phyloP scores from a whole-genome alignment of 2,797 vertebrate species.

The Tokudaia muenninki region DNA sequence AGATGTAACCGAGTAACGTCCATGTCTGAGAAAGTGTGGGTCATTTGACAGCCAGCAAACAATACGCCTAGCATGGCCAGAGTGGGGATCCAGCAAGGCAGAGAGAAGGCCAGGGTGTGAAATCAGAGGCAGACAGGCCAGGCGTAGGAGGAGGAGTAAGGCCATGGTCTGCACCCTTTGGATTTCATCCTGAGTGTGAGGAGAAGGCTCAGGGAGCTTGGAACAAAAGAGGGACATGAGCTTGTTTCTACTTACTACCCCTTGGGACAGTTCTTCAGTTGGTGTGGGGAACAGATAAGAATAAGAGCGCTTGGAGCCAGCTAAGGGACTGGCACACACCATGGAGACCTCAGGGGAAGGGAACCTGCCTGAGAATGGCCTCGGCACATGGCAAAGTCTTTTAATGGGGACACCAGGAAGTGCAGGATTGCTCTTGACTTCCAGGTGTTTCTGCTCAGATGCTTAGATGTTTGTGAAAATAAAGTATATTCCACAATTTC shows the following conservation, averaged over 20 bases:
- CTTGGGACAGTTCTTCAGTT: neutral
- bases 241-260: constrained; percentile 32
- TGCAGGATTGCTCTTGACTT: neutral
- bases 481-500: neutral
- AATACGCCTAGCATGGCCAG: neutral
- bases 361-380: neutral
- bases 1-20: neutral
- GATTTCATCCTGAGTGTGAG: neutral
- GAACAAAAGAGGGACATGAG: neutral
- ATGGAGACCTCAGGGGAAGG: neutral
- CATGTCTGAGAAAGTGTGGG: neutral
- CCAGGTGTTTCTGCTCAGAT: neutral
- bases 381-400: neutral
- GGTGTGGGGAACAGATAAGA: neutral
- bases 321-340: neutral
- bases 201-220: neutral
- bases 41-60: neutral
- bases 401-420: neutral
- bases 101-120: neutral
- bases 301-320: neutral
- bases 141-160: neutral
- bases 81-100: neutral
- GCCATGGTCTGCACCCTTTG: neutral
- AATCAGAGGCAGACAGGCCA: neutral
- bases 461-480: neutral